Conservation (phyloP, 1,140 invertebrate species). For the Coptotermes formosanus region DNA sequence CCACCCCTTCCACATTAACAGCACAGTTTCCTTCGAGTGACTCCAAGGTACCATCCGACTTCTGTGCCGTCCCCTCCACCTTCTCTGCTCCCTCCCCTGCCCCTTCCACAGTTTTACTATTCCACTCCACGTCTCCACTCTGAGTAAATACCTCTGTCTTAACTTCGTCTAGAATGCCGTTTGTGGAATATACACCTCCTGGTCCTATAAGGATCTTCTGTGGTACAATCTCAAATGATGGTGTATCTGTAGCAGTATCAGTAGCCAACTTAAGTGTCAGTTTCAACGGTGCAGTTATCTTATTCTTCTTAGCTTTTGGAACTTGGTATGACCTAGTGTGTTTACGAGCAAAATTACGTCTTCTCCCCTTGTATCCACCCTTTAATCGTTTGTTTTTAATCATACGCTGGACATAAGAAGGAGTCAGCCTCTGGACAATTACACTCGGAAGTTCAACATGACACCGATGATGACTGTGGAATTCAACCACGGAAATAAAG, state of each 20-base stretch:
- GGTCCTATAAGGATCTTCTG: slow-evolving; percentile 31
- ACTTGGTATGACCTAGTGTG: slow-evolving; percentile 5
- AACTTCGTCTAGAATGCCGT: slow-evolving; percentile 24
- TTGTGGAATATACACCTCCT: slow-evolving; percentile 15
- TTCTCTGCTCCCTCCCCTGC: neutral
- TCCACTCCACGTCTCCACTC: slow-evolving; percentile 20
- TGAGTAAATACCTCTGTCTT: slow-evolving; percentile 14
- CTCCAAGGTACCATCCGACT: neutral
- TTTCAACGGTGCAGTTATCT: slow-evolving; percentile 15
- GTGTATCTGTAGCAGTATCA: neutral
- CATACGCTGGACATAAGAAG: neutral
- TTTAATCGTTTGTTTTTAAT: neutral
- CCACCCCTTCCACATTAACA: neutral
- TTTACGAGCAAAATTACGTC: slow-evolving; percentile 19
- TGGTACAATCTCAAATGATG: slow-evolving; percentile 27
- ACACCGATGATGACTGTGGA: neutral
- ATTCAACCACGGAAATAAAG: neutral
- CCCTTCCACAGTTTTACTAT: slow-evolving; percentile 29
- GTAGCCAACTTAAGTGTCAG: slow-evolving; percentile 26
- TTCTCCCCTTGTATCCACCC: neutral
- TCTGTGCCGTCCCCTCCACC: slow-evolving; percentile 20
- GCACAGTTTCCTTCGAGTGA: slow-evolving; percentile 3
- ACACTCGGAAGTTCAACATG: neutral
- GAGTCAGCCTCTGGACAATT: neutral
- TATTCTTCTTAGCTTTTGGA: slow-evolving; percentile 18